These are phyloP conservation scores for Sprattus sprattus DNA, from an alignment of 2,113 vertebrate genomes.

Conservation along the genomic window DNA sequence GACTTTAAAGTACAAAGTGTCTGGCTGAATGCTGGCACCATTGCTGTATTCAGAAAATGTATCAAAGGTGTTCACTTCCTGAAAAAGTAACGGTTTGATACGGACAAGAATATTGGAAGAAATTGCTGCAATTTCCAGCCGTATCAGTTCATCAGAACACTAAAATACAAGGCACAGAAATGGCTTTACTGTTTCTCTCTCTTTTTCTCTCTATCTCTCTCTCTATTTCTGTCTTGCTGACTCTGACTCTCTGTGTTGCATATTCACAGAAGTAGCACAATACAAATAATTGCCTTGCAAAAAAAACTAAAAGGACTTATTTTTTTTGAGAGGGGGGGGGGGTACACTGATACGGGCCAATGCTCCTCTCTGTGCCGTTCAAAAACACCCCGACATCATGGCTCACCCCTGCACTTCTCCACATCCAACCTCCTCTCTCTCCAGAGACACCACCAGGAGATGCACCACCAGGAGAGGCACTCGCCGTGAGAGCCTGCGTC, in stretches of 20 bases:
- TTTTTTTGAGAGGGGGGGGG: background rate
- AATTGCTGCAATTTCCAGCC: background rate
- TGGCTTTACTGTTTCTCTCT: background rate
- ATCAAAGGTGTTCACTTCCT: background rate
- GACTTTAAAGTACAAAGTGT: background rate
- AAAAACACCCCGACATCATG: background rate
- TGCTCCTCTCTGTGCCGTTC: background rate
- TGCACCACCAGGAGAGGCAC: background rate
- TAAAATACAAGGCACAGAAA: background rate
- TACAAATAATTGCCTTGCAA: constrained; percentile 13
- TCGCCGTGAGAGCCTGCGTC: background rate
- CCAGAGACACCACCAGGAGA: background rate
- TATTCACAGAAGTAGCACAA: background rate
- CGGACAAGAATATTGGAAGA: background rate
- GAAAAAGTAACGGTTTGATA: background rate
- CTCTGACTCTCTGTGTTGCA: background rate
- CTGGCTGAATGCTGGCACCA: background rate
- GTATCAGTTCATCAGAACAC: background rate
- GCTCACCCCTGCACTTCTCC: background rate
- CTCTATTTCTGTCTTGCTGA: background rate
- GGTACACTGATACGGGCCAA: background rate
- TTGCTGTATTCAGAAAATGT: background rate
- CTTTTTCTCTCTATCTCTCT: background rate
- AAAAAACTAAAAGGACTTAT: constrained; percentile 1
- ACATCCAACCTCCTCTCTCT: background rate